phyloP scores from a whole-genome alignment of 2,113 vertebrate genomes.

The Syrmaticus mikado region DNA sequence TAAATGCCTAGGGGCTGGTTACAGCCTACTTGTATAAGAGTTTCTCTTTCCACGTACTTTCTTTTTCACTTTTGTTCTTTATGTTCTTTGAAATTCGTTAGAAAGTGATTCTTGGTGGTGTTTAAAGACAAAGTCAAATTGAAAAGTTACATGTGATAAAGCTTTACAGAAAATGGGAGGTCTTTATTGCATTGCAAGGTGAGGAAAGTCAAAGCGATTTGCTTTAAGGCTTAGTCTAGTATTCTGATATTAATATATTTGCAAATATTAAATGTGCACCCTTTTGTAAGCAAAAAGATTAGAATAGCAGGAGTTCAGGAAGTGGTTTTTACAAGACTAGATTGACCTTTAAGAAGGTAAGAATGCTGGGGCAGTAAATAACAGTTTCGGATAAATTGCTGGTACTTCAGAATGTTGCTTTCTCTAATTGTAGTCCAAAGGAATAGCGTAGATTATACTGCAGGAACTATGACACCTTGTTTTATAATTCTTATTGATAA shows the following conservation, averaged over 20 bases:
- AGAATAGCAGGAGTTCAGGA: not conserved
- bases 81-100: not conserved
- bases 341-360: not conserved
- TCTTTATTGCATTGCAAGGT: fast-evolving
- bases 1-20: not conserved
- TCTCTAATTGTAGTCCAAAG: not conserved
- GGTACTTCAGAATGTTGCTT: not conserved
- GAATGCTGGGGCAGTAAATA: not conserved
- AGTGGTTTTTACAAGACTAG: not conserved
- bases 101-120: not conserved
- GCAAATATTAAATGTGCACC: not conserved
- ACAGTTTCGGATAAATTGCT: not conserved
- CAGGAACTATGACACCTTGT: not conserved
- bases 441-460: not conserved
- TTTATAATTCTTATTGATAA: not conserved
- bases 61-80: fast-evolving
- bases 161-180: fast-evolving
- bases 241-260: not conserved
- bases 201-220: fast-evolving
- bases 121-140: not conserved
- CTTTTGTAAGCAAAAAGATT: not conserved
- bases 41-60: fast-evolving
- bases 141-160: not conserved
- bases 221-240: not conserved
- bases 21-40: not conserved